Evolutionary conservation across 2,888 invertebrate species (phyloP).

Genomic region (Furcula furcula): DNA sequence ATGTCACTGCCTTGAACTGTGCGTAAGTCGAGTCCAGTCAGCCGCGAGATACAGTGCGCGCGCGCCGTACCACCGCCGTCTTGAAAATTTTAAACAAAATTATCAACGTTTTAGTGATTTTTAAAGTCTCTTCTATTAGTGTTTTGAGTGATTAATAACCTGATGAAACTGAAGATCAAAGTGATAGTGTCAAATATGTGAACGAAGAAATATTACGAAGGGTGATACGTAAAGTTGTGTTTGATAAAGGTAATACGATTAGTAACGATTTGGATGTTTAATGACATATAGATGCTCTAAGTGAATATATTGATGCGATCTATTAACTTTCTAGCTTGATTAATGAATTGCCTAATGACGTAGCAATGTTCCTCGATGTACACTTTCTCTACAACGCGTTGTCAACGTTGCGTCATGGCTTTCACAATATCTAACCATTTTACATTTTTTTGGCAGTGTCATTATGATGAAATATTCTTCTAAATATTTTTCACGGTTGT

Average conservation of each 20-base stretch:
- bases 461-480: no score
- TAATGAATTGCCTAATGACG: conserved; percentile 56
- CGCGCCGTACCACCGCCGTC: conserved; percentile 44
- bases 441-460: conserved; percentile 1
- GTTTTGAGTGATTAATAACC: conserved; percentile 11
- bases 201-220: conserved; percentile 4
- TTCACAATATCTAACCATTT: conserved; percentile 39
- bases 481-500: no score
- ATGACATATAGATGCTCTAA: conserved; percentile 25
- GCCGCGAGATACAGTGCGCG: conserved; percentile 61
- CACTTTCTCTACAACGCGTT: conserved; percentile 60
- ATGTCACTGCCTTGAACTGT: conserved; percentile 56
- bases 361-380: conserved; percentile 42
- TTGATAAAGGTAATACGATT: conserved; percentile 21
- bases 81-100: conserved; percentile 29
- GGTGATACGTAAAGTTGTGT: conserved; percentile 9
- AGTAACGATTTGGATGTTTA: conserved; percentile 18
- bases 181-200: conserved; percentile 11
- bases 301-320: conserved; percentile 36
- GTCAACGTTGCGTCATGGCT: conserved; percentile 48
- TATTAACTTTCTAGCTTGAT: conserved; percentile 66
- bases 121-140: conserved; percentile 19
- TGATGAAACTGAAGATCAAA: conserved; percentile 4
- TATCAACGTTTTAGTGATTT: conserved; percentile 2
- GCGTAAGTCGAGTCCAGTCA: conserved; percentile 62